A percentile compares a stretch with the other conserved stretches of the same genome.
Conservation (phyloP, 2,113 vertebrate species). For the crab-eating macaque (Macaca fascicularis) region T2T-MFA8v1.1 NC_088381.1:37587001-37587500, state of each 20-base stretch:
- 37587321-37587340: no score
- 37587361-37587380: no score
- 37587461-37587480: no score
- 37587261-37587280: no score
- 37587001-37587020: neutral
- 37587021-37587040: neutral
- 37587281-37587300: no score
- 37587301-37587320: no score
- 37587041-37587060: neutral
- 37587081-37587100: neutral
- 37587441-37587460: no score
- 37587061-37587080: neutral
- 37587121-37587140: neutral
- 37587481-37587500: no score
- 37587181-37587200: fast-evolving
- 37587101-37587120: neutral
- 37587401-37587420: no score
- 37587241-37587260: neutral
- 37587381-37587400: no score
- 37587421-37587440: no score
- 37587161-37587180: neutral
- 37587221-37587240: neutral
- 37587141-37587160: neutral
- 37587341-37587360: no score
- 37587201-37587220: neutral